These are phyloP conservation scores for Gibbula magus DNA, from an alignment of 2,888 invertebrate species.

Conservation along the genomic window DNA sequence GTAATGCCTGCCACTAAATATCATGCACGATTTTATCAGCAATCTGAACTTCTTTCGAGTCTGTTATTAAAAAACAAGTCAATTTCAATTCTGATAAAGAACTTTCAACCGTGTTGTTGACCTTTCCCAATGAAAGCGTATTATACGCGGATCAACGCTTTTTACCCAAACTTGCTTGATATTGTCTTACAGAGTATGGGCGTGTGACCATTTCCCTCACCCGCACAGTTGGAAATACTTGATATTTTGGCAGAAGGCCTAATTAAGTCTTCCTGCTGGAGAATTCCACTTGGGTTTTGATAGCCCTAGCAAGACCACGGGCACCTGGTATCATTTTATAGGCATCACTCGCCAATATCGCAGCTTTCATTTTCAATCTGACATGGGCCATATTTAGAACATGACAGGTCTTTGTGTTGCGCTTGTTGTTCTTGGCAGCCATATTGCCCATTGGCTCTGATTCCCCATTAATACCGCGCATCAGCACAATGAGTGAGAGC, in stretches of 20 bases:
- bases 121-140: constrained; percentile 14
- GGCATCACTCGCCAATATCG: constrained; percentile 5
- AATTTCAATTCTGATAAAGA: constrained; percentile 28
- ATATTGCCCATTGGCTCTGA: constrained; percentile 13
- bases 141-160: constrained; percentile 12
- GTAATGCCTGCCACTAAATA: constrained; percentile 21
- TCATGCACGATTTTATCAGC: constrained; percentile 18
- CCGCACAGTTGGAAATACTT: constrained; percentile 35
- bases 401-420: constrained; percentile 17
- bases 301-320: constrained; percentile 24
- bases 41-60: background rate
- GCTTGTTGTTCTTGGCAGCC: constrained; percentile 18
- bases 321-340: constrained; percentile 30
- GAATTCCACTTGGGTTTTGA: constrained; percentile 29
- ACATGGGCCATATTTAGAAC: constrained; percentile 31
- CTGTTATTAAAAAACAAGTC: constrained; percentile 22
- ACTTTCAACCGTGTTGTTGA: background rate
- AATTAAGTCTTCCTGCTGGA: constrained; percentile 31
- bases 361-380: constrained; percentile 18
- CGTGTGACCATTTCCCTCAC: constrained; percentile 25
- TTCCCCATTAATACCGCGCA: background rate
- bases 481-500: background rate
- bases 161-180: background rate
- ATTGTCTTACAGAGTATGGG: constrained; percentile 28
- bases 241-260: constrained; percentile 33